Conservation (phyloP, 2,888 invertebrate genomes). For the Iphiclides podalirius region DNA sequence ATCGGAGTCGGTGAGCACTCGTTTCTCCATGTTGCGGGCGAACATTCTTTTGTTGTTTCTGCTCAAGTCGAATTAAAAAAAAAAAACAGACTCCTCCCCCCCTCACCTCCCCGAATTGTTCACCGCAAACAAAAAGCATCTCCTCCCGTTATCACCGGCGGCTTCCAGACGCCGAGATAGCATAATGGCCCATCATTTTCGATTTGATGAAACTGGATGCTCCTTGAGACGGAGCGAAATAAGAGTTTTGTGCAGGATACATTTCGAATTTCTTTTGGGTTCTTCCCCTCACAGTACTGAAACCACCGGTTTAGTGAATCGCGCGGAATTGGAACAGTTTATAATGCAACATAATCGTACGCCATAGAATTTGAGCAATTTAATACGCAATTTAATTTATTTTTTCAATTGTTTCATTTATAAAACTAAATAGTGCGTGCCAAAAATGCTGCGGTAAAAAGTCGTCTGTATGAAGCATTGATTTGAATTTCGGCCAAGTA, state of each 20-base stretch:
- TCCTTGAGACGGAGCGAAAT: neutral
- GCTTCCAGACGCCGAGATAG: slow-evolving; percentile 4
- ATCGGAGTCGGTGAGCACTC: neutral
- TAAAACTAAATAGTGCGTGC: no score
- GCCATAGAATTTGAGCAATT: no score
- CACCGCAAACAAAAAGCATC: slow-evolving; percentile 1
- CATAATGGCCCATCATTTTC: neutral
- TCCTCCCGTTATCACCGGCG: neutral
- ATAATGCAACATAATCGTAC: no score
- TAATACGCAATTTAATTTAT: no score
- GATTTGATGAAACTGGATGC: slow-evolving; percentile 1
- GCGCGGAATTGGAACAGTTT: no score
- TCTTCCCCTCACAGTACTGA: no score
- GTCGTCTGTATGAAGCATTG: slow-evolving; percentile 15
- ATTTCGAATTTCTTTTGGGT: neutral
- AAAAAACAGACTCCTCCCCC: slow-evolving; percentile 5
- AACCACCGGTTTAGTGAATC: no score
- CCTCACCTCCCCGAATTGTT: slow-evolving; percentile 11
- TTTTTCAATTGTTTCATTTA: no score
- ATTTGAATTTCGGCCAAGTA: slow-evolving; percentile 23
- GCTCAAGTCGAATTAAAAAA: neutral
- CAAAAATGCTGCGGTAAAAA: slow-evolving; percentile 20
- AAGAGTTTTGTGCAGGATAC: neutral
- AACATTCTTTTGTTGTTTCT: neutral
- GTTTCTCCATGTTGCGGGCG: neutral